Conservation (phyloP, 1,140 invertebrate genomes). For the Trinorchestia longiramus region DNA sequence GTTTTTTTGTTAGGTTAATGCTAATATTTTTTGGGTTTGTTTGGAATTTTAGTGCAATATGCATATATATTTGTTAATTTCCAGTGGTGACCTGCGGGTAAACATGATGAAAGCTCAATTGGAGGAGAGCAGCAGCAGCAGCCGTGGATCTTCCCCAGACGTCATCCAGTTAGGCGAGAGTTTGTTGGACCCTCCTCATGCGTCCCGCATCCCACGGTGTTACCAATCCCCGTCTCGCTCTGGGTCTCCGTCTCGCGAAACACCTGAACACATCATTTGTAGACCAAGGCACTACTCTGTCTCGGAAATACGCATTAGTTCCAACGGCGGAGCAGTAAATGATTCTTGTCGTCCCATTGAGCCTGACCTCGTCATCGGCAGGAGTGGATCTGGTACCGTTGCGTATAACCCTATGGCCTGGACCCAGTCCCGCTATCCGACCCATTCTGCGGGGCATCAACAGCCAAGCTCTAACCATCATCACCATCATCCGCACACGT, state of each 20-base stretch:
- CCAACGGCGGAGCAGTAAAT: neutral
- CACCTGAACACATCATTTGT: constrained; percentile 70
- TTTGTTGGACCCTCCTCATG: constrained; percentile 71
- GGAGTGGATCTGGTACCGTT: neutral
- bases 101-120: constrained; percentile 65
- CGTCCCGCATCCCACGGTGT: constrained; percentile 69
- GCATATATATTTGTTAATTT: neutral
- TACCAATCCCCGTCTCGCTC: constrained; percentile 70
- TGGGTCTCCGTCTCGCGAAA: constrained; percentile 69
- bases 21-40: neutral
- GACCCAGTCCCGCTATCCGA: constrained; percentile 64
- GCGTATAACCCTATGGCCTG: constrained; percentile 64
- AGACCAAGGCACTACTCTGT: constrained; percentile 57
- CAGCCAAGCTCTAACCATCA: constrained; percentile 55
- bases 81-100: constrained; percentile 62
- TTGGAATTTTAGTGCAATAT: neutral
- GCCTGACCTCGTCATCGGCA: constrained; percentile 2
- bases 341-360: constrained; percentile 27
- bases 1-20: no score
- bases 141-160: constrained; percentile 66
- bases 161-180: constrained; percentile 70
- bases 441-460: constrained; percentile 5
- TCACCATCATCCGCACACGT: constrained; percentile 28
- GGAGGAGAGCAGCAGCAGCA: constrained; percentile 59
- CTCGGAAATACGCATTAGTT: constrained; percentile 36